Conservation (phyloP, 2,113 vertebrate genomes). For the Oreocharis arfaki region DNA sequence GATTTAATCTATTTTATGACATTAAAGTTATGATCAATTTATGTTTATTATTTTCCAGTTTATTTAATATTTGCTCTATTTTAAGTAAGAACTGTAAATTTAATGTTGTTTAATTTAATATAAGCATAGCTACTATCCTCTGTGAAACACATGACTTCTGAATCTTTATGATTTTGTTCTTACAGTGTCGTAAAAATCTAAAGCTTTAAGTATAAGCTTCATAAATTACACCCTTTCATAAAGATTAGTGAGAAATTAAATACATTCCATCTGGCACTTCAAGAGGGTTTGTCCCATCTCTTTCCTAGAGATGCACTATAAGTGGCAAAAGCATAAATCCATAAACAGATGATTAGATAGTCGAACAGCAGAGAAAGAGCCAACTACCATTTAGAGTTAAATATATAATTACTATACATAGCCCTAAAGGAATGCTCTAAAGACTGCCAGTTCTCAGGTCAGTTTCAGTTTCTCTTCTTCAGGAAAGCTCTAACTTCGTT, state of each 20-base stretch:
- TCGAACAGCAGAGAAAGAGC: not conserved
- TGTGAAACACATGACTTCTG: not conserved
- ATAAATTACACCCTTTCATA: not conserved
- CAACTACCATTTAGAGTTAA: not conserved
- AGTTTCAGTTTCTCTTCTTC: not conserved
- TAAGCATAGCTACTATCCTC: not conserved
- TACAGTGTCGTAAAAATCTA: not conserved
- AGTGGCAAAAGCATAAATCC: not conserved
- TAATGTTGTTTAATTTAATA: not conserved
- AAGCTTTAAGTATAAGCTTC: not conserved
- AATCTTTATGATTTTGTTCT: not conserved
- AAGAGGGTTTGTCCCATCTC: not conserved
- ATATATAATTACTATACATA: not conserved
- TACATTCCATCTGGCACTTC: not conserved
- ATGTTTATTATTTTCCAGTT: not conserved
- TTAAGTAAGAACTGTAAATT: constrained; percentile 7
- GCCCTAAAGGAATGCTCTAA: not conserved
- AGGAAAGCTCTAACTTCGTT: not conserved
- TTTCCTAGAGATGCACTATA: not conserved
- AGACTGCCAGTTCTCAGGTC: too few relatives aligned
- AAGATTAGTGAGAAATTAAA: not conserved
- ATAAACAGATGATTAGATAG: not conserved
- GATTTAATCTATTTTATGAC: not conserved
- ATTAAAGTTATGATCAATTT: not conserved
- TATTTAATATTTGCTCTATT: not conserved